Percentiles rank a stretch among this genome's conserved stretches.
These are phyloP conservation scores for Decapterus maruadsi DNA, from an alignment of 2,797 vertebrate genomes.

Conservation along the genomic window DNA sequence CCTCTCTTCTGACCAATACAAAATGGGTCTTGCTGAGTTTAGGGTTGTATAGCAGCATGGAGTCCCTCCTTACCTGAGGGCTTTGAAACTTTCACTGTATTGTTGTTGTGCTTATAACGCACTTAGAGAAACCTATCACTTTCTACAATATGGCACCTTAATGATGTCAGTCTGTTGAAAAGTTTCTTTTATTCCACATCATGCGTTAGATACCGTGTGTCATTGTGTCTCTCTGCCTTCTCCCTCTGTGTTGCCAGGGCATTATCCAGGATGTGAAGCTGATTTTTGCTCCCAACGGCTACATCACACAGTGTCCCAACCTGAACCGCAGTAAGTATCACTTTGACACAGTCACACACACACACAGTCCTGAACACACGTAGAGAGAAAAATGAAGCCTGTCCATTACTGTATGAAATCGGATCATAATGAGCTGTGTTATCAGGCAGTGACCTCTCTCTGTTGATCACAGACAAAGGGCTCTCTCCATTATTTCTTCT, in stretches of 20 bases:
- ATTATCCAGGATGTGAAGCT: slow-evolving; percentile 95
- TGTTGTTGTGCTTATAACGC: background rate
- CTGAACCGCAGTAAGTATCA: slow-evolving; percentile 97
- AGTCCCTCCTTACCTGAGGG: too few species aligned
- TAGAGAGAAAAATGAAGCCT: background rate
- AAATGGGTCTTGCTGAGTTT: too few species aligned
- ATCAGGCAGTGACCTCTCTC: slow-evolving; percentile 23
- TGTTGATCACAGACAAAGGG: slow-evolving; percentile 17
- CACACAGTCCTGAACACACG: background rate
- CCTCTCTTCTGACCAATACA: too few species aligned
- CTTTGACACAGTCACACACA: background rate
- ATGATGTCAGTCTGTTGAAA: background rate
- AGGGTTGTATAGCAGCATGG: too few species aligned
- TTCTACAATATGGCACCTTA: background rate
- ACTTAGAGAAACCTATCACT: background rate
- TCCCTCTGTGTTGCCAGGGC: slow-evolving; percentile 84
- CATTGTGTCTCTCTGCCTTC: slow-evolving; percentile 9
- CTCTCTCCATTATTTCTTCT: background rate
- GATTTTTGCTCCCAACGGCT: slow-evolving; percentile 94
- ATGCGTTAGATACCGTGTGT: background rate
- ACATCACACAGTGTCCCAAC: slow-evolving; percentile 95
- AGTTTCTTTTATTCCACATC: background rate
- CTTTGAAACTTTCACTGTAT: background rate
- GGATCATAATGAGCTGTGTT: slow-evolving; percentile 29
- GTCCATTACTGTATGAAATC: slow-evolving; percentile 8